A percentile compares a stretch with the other conserved stretches of the same genome.
Evolutionary conservation across 2,888 invertebrate genomes (phyloP).

Genomic region (Gymnosoma rotundatum): DNA sequence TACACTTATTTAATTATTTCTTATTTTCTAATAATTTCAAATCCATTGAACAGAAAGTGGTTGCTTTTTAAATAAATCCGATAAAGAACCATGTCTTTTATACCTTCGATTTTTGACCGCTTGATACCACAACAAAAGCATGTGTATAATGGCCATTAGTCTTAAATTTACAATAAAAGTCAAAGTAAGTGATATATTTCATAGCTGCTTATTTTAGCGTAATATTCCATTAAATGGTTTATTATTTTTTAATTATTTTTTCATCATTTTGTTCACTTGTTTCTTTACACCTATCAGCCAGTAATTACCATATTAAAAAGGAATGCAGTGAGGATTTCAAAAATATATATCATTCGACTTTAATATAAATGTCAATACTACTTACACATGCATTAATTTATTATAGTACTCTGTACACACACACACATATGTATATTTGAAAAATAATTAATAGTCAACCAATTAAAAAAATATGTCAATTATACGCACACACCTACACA

Average conservation of each 20-base stretch:
- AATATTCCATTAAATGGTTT: slow-evolving; percentile 8
- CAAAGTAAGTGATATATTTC: too few relatives aligned
- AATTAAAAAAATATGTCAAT: slow-evolving; percentile 40
- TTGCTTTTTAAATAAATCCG: too few relatives aligned
- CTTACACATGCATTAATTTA: neutral
- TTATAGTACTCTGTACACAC: too few relatives aligned
- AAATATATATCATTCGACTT: neutral
- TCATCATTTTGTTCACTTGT: neutral
- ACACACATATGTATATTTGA: slow-evolving; percentile 1
- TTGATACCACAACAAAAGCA: too few relatives aligned
- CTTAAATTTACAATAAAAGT: too few relatives aligned
- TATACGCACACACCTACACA: neutral
- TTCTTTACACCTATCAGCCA: slow-evolving; percentile 26
- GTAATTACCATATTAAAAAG: slow-evolving; percentile 49
- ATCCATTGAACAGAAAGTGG: too few relatives aligned
- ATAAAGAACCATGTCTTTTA: too few relatives aligned
- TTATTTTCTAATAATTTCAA: too few relatives aligned
- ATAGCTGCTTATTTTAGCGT: too few relatives aligned
- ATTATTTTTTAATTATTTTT: slow-evolving; percentile 13
- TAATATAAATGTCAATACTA: neutral
- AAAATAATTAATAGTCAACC: slow-evolving; percentile 48
- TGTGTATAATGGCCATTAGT: too few relatives aligned
- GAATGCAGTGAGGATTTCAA: slow-evolving; percentile 3
- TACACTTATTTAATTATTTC: too few relatives aligned
- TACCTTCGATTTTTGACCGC: too few relatives aligned